These are phyloP conservation scores for Enteromius argenteus DNA, from an alignment of 2,797 vertebrate genomes.

Conservation along the genomic window DNA sequence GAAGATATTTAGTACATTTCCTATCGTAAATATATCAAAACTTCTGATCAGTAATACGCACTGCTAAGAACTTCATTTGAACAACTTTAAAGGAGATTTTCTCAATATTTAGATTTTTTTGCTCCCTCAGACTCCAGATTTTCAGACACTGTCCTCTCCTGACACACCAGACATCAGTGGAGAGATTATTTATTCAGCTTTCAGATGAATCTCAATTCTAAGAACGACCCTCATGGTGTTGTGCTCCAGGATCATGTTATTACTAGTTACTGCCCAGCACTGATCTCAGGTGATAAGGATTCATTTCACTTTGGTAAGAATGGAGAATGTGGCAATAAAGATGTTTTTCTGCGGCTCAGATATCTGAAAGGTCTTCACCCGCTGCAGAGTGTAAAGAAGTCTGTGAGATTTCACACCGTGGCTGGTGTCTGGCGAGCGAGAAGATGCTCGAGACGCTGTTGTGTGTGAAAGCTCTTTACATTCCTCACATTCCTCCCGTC, in stretches of 20 bases:
- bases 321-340: background rate
- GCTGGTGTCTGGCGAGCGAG: constrained; percentile 64
- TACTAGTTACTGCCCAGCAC: too few species aligned
- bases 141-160: background rate
- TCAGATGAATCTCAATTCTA: too few species aligned
- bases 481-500: constrained; percentile 72
- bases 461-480: constrained; percentile 79
- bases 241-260: too few species aligned
- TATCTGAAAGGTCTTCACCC: background rate
- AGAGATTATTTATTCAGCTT: background rate
- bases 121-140: background rate
- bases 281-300: background rate
- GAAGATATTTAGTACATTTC: background rate
- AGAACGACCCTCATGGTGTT: too few species aligned
- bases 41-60: too few species aligned
- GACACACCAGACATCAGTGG: background rate
- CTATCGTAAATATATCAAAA: too few species aligned
- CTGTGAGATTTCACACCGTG: constrained; percentile 70
- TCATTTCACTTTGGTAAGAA: background rate
- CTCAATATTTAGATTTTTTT: background rate
- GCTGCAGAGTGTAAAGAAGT: constrained; percentile 49
- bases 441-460: constrained; percentile 62
- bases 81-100: background rate
- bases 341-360: background rate
- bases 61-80: background rate